Percentiles rank a stretch among this genome's conserved stretches.
Evolutionary conservation across 2,797 vertebrate species (phyloP).

Genomic region (Xiphophorus birchmanni): DNA sequence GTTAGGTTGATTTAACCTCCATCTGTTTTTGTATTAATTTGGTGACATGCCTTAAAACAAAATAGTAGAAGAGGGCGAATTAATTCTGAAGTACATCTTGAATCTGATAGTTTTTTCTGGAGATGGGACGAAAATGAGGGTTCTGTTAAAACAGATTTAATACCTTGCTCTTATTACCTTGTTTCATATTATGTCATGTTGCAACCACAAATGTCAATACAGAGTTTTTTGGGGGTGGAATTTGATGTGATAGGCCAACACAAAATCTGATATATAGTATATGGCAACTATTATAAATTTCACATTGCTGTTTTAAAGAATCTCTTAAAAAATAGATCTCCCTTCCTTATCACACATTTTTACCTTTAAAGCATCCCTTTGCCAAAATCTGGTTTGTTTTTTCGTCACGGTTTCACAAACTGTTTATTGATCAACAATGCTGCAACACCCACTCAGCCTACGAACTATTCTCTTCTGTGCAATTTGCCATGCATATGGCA

Average conservation of each 20-base stretch:
- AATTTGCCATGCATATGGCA: slow-evolving; percentile 44
- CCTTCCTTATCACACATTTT: background rate
- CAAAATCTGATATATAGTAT: background rate
- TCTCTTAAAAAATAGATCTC: slow-evolving; percentile 4
- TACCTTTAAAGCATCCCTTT: background rate
- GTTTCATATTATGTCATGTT: background rate
- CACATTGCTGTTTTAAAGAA: background rate
- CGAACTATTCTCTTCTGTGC: slow-evolving; percentile 26
- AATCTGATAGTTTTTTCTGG: background rate
- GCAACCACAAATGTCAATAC: background rate
- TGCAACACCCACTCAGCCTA: slow-evolving; percentile 15
- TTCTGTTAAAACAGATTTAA: background rate
- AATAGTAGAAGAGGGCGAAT: slow-evolving; percentile 46
- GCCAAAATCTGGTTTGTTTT: slow-evolving; percentile 15
- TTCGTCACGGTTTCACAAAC: slow-evolving; percentile 28
- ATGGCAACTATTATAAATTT: background rate
- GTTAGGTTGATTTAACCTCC: slow-evolving; percentile 67
- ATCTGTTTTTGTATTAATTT: slow-evolving; percentile 70
- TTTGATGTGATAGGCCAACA: background rate
- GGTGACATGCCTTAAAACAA: slow-evolving; percentile 61
- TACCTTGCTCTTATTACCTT: background rate
- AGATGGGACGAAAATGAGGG: background rate
- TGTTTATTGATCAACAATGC: slow-evolving; percentile 48
- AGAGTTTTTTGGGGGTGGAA: background rate
- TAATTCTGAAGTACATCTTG: slow-evolving; percentile 26